Percentiles rank a stretch among this genome's conserved stretches.
Conservation (phyloP, 2,797 vertebrate genomes). For the Acrocephalus scirpaceus region DNA sequence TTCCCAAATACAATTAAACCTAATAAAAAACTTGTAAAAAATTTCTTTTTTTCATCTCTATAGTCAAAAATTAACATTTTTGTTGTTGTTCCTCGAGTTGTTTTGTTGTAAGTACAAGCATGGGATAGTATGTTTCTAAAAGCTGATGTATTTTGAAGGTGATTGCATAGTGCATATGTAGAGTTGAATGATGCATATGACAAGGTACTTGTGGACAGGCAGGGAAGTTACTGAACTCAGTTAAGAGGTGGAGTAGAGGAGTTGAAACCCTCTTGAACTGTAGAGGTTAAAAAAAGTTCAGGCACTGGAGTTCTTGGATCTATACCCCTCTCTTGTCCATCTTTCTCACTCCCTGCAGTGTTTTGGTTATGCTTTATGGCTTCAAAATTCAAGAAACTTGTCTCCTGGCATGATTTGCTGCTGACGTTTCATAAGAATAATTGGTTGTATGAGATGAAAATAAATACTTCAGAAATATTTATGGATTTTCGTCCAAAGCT, state of each 20-base stretch:
- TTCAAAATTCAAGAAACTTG: not conserved
- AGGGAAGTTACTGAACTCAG: not conserved
- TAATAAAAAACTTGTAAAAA: not conserved
- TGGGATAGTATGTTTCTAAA: not conserved
- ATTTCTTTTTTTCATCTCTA: not conserved
- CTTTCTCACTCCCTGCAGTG: not conserved
- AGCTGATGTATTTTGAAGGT: not conserved
- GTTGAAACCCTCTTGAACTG: not conserved
- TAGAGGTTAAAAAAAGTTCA: not conserved
- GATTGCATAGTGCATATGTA: rapidly evolving
- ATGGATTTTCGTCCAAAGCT: constrained; percentile 2
- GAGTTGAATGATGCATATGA: not conserved
- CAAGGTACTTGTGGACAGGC: not conserved
- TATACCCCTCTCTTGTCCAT: not conserved
- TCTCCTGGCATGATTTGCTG: not conserved
- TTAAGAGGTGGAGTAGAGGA: not conserved
- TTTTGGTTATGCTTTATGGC: constrained; percentile 4
- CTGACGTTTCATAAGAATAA: not conserved
- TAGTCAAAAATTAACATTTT: not conserved
- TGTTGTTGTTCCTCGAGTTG: not conserved
- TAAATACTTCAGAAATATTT: constrained; percentile 27
- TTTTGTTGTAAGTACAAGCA: not conserved
- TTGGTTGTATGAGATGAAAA: not conserved
- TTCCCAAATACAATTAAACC: not conserved
- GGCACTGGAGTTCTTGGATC: not conserved